Conservation (phyloP, 2,113 vertebrate genomes). For the Mustelus asterias region DNA sequence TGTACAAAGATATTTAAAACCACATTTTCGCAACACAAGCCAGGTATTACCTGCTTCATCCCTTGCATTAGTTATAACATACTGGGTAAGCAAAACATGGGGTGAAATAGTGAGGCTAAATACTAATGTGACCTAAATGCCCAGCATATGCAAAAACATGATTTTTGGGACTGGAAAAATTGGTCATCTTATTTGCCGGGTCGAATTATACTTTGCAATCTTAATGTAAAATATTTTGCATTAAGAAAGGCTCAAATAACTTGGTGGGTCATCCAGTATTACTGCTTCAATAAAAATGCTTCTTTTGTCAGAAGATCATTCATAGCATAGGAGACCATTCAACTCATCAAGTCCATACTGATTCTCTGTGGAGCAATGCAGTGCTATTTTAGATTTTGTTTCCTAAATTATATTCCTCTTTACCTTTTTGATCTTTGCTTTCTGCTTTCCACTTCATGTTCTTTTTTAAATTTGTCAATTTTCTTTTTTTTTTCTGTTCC, state of each 20-base stretch:
- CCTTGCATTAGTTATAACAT: background rate
- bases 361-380: background rate
- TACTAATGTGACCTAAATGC: background rate
- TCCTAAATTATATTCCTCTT: conserved; percentile 23
- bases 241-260: background rate
- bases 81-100: background rate
- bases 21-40: too few relatives aligned
- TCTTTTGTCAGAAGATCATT: background rate
- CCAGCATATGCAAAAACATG: too few relatives aligned
- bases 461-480: conserved; percentile 36
- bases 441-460: conserved; percentile 34
- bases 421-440: conserved; percentile 37
- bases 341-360: background rate
- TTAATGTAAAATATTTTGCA: background rate
- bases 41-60: background rate
- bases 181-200: background rate
- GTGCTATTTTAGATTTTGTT: background rate
- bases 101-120: background rate
- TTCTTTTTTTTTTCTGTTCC: conserved; percentile 36
- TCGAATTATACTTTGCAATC: background rate
- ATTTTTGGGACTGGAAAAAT: background rate
- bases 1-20: too few relatives aligned
- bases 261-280: background rate
- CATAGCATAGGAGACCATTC: background rate
- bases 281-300: background rate